Evolutionary conservation across 2,797 vertebrate genomes (phyloP).

Genomic region (Nyctalus aviator): DNA sequence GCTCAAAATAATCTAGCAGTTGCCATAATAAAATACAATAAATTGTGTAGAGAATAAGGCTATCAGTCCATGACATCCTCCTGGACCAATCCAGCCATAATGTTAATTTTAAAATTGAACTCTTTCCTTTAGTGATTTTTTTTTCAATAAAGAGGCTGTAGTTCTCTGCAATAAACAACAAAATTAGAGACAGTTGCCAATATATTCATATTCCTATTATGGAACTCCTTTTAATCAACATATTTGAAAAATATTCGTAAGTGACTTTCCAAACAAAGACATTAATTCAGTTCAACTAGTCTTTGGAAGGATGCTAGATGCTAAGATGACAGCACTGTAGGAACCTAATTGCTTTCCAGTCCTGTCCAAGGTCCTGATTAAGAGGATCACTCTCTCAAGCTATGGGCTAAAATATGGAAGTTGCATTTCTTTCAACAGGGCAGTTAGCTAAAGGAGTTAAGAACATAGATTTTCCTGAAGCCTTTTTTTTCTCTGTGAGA

Average conservation of each 20-base stretch:
- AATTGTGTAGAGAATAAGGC: not conserved
- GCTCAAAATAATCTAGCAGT: not conserved
- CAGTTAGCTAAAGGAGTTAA: not conserved
- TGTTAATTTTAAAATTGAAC: not conserved
- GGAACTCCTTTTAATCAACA: not conserved
- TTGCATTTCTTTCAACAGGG: not conserved
- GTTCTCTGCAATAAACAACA: not conserved
- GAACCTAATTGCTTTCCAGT: not conserved
- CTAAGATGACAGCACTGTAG: not conserved
- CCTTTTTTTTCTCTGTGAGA: not conserved
- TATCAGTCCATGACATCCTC: not conserved
- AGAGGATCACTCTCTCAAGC: not conserved
- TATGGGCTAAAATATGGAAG: not conserved
- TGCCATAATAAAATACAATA: not conserved
- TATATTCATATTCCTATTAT: not conserved
- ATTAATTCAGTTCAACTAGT: not conserved
- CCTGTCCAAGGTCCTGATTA: slow-evolving; percentile 65
- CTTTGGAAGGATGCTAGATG: not conserved
- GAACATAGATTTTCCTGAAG: not conserved
- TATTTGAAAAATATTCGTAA: not conserved
- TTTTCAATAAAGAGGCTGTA: not conserved
- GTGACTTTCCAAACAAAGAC: not conserved
- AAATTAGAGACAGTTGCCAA: not conserved
- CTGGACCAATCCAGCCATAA: not conserved
- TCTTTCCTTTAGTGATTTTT: not conserved